Base-by-base conservation (phyloP, 2,113 vertebrate species). In the Dasyprocta punctata region DNA sequence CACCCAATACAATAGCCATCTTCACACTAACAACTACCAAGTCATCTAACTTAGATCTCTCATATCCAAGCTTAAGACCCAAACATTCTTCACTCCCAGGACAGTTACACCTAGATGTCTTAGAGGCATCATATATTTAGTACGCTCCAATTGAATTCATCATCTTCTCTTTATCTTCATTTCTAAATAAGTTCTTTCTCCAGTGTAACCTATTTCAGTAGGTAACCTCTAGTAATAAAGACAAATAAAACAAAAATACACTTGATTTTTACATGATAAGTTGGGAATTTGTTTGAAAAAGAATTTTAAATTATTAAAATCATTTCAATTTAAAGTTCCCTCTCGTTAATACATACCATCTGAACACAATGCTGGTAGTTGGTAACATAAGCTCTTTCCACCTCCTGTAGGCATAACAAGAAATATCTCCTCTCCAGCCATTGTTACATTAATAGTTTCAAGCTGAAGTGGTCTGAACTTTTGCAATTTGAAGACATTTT, bases 341-440 rank as follows among this genome's bases (percentile, higher is more conserved):
- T 10, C 89, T 86, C 65, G 47, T 17, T 60, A 56, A n/a, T 71
- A 96, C 98, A 11, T 98, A 99, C 99, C 99, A 3, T 99, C 97
- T 49, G 99, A 99, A 98, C 99, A 99, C 86, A 99, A 97, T 8
- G 99, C 99, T 63, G 99, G 99, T 58, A 99, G 98, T 98, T 99
- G 99, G 96, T 99, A 99, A 96, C 99, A 99, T 75, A 99, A 99
- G 81, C 99, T 99, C 96, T 99, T 99, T 3, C 99, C 99, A 69
- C 99, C 98, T 47, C 99, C 99, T 0, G 99, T 99, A 5, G 99
- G 99, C 99, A 99, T 99, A 52, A 99, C 99, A 73, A 99, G 98
- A 98, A 99, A 99, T 38, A 99, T 92, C 77, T 99, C 99, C 97
- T 98, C 99, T 80, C 99, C 99, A 0, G 99, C 98, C 99, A 99